These are phyloP conservation scores for Chaunax sp. DNA, from an alignment of 2,797 vertebrate genomes.

Conservation along the genomic window DNA sequence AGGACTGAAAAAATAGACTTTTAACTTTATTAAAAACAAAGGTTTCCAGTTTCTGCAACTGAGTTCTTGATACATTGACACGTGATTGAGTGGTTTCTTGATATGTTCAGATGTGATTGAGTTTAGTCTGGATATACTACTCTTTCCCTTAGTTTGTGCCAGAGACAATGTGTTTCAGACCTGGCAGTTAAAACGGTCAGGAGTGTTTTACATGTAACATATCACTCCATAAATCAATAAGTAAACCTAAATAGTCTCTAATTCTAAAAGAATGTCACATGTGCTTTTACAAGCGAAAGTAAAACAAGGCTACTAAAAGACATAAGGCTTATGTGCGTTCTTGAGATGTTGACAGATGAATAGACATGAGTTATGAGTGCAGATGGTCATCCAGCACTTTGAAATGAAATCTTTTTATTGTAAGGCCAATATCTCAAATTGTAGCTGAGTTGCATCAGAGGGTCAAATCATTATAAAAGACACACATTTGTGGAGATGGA, in stretches of 20 bases:
- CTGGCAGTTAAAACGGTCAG: slow-evolving; percentile 27
- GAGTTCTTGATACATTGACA: slow-evolving; percentile 2
- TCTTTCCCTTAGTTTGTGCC: slow-evolving; percentile 42
- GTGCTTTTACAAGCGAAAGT: slow-evolving; percentile 27
- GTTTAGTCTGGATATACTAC: slow-evolving; percentile 13
- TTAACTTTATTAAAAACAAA: slow-evolving; percentile 19
- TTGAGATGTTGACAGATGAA: slow-evolving; percentile 51
- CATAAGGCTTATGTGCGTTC: slow-evolving; percentile 19
- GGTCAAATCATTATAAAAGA: neutral
- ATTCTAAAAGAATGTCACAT: slow-evolving; percentile 4
- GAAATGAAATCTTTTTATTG: slow-evolving; percentile 55
- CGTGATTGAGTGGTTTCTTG: slow-evolving; percentile 12
- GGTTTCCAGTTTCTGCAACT: neutral
- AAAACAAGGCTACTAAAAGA: slow-evolving; percentile 25
- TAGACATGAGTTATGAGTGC: slow-evolving; percentile 41
- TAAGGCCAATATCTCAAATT: slow-evolving; percentile 38
- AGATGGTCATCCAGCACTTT: slow-evolving; percentile 48
- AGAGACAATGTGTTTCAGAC: slow-evolving; percentile 43
- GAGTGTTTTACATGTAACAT: slow-evolving; percentile 40
- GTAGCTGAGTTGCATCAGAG: slow-evolving; percentile 37
- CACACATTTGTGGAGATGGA: slow-evolving; percentile 1
- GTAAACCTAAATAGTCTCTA: slow-evolving; percentile 15
- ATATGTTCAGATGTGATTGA: neutral
- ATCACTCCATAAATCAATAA: slow-evolving; percentile 46
- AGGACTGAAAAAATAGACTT: slow-evolving; percentile 18